phyloP scores from a whole-genome alignment of 2,888 invertebrate genomes.

The Cheilosia vernalis region DNA sequence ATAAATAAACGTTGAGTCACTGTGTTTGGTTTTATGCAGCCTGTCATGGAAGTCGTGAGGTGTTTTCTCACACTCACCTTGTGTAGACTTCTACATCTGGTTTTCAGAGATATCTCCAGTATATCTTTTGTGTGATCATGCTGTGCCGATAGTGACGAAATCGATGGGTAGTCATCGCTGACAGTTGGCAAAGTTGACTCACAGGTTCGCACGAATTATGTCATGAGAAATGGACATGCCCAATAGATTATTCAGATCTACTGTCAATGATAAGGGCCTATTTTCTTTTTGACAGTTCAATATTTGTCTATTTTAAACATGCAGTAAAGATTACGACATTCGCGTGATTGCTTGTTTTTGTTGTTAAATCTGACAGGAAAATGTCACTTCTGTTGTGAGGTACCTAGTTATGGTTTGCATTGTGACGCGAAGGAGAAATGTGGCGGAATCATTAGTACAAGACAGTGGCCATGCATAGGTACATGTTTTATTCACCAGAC shows the following conservation, averaged over 20 bases:
- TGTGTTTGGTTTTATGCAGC: neutral
- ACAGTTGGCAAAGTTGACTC: conserved; percentile 28
- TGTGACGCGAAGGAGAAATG: no score
- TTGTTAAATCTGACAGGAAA: no score
- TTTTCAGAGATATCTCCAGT: conserved; percentile 8
- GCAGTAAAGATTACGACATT: no score
- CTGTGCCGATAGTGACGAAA: conserved; percentile 14
- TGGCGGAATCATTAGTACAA: no score
- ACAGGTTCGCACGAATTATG: conserved; percentile 18
- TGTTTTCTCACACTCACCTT: conserved; percentile 28
- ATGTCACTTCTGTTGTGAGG: no score
- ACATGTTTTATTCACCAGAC: no score
- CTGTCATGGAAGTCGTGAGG: conserved; percentile 29
- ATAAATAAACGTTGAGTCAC: conserved; percentile 29
- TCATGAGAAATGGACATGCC: conserved; percentile 8
- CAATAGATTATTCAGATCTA: neutral
- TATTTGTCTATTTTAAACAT: no score
- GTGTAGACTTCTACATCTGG: neutral
- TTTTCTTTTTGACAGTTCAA: neutral
- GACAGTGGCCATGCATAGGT: no score
- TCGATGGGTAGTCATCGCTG: conserved; percentile 18
- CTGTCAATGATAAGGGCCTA: neutral
- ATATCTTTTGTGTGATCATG: conserved; percentile 12
- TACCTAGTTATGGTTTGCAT: no score
- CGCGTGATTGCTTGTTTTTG: no score